Conservation (phyloP, 2,797 vertebrate species). For the Pagetopsis macropterus region DNA sequence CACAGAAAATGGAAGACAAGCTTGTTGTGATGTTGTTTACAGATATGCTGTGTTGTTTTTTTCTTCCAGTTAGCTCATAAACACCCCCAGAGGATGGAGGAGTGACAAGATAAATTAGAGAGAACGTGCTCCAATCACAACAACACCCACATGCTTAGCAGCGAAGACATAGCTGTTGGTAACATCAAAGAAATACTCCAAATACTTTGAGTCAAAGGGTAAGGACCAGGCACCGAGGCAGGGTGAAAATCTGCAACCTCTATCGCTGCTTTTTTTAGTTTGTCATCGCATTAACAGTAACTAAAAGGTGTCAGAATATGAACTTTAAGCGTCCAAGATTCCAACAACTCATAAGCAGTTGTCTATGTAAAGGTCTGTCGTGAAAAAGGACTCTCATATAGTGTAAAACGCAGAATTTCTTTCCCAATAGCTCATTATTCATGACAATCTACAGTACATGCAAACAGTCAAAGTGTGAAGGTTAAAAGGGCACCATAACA, state of each 20-base stretch:
- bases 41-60: conserved; percentile 38
- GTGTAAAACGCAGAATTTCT: conserved; percentile 4
- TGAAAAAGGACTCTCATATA: conserved; percentile 6
- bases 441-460: not conserved
- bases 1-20: conserved; percentile 31
- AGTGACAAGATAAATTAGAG: conserved; percentile 62
- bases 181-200: conserved; percentile 41
- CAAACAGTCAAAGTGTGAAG: not conserved
- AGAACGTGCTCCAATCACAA: conserved; percentile 41
- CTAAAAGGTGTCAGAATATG: conserved; percentile 14
- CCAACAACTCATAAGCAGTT: conserved; percentile 2
- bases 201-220: conserved; percentile 43
- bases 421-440: conserved; percentile 7
- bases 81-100: conserved; percentile 60
- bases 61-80: conserved; percentile 37
- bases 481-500: not conserved
- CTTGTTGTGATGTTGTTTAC: conserved; percentile 52
- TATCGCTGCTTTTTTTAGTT: not conserved
- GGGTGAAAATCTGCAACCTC: conserved; percentile 39
- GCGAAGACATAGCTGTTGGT: conserved; percentile 34
- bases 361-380: conserved; percentile 13
- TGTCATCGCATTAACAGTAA: conserved; percentile 1
- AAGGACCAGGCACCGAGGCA: conserved; percentile 36
- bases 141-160: conserved; percentile 42
- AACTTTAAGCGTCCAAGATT: conserved; percentile 8